Base-by-base conservation (phyloP, 2,113 vertebrate species). In the Dolichotis patagonum region DNA sequence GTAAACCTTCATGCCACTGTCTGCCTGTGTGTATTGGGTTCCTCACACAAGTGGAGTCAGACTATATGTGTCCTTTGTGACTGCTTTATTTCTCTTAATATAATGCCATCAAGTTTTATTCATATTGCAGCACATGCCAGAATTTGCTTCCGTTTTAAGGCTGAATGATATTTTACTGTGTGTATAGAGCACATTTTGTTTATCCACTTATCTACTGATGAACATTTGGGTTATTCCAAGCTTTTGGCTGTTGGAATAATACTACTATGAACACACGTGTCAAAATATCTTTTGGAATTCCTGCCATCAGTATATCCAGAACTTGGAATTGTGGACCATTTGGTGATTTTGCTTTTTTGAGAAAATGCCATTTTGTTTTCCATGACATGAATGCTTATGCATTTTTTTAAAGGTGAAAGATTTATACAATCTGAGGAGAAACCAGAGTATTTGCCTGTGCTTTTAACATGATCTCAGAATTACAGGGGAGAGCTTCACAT, bases 81-180 rank as follows among this genome's bases (percentile, higher is more conserved):
- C 38, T 85, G 82, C 14, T 12, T 88, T 77, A 73, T 85, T 96
- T 91, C 88, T 67, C 11, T 94, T 52, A 78, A 82, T 35, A 71
- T 30, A 88, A n/a, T 65, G 17, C 62, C 41, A 13, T 95, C 56
- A 85, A 63, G 38, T 26, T 85, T 89, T 56, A 85, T 62, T 58
- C 38, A 80, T 30, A 2, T 41, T 65, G 35, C 14, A 84, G 14
- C 11, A 28, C 17, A 41, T 80, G 10, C n/a, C 52, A 88, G 8
- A 80, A 81, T 88, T 58, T 26, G 67, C 28, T 90, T 80, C 20
- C 12, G 54, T 89, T 90, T 65, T 75, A 92, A 89, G 49, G 32
- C 24, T 78, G 41, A 67, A 12, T 87, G 81, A 62, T 63, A 46
- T 35, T 88, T 41, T 35, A 35, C n/a, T 30, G 13, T 32, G 49